Evolutionary conservation across 2,888 invertebrate genomes (phyloP).

Genomic region (Salticus scenicus): DNA sequence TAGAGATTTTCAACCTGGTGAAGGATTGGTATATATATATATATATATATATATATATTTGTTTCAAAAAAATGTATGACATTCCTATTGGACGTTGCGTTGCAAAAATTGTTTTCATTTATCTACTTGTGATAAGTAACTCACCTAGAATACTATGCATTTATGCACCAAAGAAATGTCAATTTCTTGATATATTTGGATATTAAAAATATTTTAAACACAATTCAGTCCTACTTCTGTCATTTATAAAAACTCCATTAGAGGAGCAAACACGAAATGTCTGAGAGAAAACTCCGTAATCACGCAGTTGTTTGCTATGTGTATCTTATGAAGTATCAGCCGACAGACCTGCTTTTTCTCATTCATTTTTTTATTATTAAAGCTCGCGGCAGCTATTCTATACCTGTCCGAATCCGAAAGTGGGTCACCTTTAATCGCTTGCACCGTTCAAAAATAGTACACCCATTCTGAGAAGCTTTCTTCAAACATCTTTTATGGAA

Average conservation of each 20-base stretch:
- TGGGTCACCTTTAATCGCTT: background rate
- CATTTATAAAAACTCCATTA: background rate
- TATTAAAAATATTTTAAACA: background rate
- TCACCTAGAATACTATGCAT: too few relatives aligned
- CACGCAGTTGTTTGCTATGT: background rate
- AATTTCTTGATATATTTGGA: too few relatives aligned
- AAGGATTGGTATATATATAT: too few relatives aligned
- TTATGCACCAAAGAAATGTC: too few relatives aligned
- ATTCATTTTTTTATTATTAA: background rate
- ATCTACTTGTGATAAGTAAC: too few relatives aligned
- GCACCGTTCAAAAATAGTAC: constrained; percentile 5
- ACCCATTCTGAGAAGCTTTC: background rate
- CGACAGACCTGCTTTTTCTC: background rate
- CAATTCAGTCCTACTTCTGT: background rate
- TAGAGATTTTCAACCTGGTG: too few relatives aligned
- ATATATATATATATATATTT: too few relatives aligned
- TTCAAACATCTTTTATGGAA: background rate
- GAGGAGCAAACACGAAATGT: background rate
- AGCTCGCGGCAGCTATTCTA: background rate
- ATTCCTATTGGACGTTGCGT: too few relatives aligned
- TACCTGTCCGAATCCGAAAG: background rate
- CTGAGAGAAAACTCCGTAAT: background rate
- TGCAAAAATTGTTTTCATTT: too few relatives aligned
- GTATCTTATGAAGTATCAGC: background rate
- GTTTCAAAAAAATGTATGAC: too few relatives aligned